These are phyloP conservation scores for Dascillus cervinus DNA, from an alignment of 2,888 invertebrate genomes.

Conservation along the genomic window DNA sequence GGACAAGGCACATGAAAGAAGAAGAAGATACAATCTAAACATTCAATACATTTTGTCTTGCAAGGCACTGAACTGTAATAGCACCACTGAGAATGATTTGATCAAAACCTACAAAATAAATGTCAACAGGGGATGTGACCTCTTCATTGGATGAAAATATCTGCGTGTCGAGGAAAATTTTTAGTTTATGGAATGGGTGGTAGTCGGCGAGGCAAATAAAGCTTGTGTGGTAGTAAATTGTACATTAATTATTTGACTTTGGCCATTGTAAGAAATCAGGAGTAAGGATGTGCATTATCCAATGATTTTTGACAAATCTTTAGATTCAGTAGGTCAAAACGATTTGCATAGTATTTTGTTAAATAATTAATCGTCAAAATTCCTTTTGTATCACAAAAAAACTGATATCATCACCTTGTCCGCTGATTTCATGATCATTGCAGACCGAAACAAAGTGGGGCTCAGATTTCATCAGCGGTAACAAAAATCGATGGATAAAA, in stretches of 20 bases:
- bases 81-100: background rate
- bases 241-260: too few relatives aligned
- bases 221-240: background rate
- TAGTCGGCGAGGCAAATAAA: background rate
- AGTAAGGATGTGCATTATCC: background rate
- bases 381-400: background rate
- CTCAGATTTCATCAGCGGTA: too few relatives aligned
- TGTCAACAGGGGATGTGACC: background rate
- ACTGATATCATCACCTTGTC: background rate
- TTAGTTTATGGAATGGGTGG: background rate
- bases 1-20: too few relatives aligned
- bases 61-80: background rate
- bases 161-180: background rate
- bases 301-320: background rate
- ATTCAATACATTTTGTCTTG: background rate
- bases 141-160: slow-evolving; percentile 1
- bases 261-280: too few relatives aligned
- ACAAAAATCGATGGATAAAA: too few relatives aligned
- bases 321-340: background rate
- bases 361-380: background rate
- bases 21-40: too few relatives aligned
- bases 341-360: background rate
- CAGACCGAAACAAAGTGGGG: too few relatives aligned
- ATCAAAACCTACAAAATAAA: background rate
- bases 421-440: background rate